Conservation (phyloP, 2,113 vertebrate species). For the Nothocercus nigrocapillus region DNA sequence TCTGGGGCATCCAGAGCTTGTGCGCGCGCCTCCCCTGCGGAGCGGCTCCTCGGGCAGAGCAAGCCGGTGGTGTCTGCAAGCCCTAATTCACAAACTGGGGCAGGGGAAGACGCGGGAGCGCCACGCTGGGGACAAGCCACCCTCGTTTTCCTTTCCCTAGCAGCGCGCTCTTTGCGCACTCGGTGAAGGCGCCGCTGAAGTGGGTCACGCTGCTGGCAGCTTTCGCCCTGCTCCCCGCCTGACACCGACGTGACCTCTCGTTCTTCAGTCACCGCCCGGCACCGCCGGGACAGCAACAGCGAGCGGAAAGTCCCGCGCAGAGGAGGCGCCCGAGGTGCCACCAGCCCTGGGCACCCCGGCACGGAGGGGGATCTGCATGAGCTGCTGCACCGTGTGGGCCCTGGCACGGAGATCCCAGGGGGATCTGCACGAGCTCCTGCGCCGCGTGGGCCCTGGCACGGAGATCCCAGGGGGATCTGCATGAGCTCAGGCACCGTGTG, state of each 20-base stretch:
- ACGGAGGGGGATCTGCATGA: background rate
- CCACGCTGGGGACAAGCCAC: background rate
- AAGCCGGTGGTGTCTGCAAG: accelerated
- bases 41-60: background rate
- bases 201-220: background rate
- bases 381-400: background rate
- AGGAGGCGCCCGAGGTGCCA: background rate
- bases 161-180: background rate
- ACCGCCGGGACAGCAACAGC: background rate
- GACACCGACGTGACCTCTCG: constrained; percentile 39
- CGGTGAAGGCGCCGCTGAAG: background rate
- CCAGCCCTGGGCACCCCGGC: background rate
- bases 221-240: background rate
- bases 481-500: background rate
- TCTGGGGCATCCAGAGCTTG: too few species aligned
- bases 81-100: background rate
- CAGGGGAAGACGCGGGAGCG: background rate
- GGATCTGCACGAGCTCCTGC: background rate
- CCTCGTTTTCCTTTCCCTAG: constrained; percentile 20
- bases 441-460: background rate
- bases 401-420: background rate
- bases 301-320: constrained; percentile 31
- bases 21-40: accelerated
- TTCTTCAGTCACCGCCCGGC: background rate
- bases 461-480: background rate